These are phyloP conservation scores for Rhynchophorus ferrugineus DNA, from an alignment of 1,140 invertebrate genomes.

Conservation along the genomic window DNA sequence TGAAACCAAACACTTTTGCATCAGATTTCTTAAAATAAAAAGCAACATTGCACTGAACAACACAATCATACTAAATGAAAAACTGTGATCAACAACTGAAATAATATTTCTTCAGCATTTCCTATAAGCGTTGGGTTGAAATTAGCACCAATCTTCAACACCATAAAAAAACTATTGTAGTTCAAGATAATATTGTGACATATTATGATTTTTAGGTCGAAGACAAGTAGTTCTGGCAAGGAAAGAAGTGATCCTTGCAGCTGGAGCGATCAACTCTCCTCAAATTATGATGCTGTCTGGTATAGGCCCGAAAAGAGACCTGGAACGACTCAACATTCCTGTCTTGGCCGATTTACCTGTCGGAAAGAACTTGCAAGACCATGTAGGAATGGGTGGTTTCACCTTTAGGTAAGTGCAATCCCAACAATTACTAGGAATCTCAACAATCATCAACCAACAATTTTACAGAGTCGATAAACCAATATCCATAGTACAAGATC, in stretches of 20 bases:
- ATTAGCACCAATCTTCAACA: no score
- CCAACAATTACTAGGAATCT: background rate
- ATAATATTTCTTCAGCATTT: no score
- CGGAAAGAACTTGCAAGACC: constrained; percentile 74
- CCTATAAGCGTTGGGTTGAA: no score
- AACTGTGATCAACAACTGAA: no score
- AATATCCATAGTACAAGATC: constrained; percentile 64
- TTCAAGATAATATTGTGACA: no score
- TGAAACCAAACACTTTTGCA: no score
- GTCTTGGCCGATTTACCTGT: constrained; percentile 65
- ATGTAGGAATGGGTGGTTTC: constrained; percentile 72
- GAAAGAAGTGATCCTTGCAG: constrained; percentile 72
- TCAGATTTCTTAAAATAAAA: no score
- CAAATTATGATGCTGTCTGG: constrained; percentile 84
- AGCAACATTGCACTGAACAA: no score
- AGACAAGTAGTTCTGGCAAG: constrained; percentile 51
- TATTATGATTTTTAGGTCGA: constrained; percentile 20
- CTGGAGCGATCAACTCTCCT: constrained; percentile 71
- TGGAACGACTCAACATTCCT: constrained; percentile 60
- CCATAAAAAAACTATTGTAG: no score
- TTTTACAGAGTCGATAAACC: constrained; percentile 60
- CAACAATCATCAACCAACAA: background rate
- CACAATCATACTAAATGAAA: no score
- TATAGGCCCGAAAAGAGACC: constrained; percentile 69
- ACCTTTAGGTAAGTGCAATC: constrained; percentile 48